Conservation (phyloP, 2,797 vertebrate genomes). For the Sternotherus odoratus region DNA sequence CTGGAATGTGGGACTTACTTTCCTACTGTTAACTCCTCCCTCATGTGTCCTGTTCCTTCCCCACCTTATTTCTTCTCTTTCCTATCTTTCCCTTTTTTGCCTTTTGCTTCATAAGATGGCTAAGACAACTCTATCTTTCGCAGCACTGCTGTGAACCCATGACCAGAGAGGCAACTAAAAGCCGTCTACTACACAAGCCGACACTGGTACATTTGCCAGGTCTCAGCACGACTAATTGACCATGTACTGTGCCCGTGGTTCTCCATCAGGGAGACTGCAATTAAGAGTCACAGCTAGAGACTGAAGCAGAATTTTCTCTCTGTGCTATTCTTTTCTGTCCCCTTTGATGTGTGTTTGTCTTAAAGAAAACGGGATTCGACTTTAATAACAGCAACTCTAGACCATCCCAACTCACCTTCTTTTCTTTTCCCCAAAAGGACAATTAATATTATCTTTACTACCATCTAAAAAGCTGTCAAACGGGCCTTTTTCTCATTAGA, state of each 20-base stretch:
- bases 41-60: neutral
- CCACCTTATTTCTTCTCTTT: neutral
- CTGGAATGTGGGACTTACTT: neutral
- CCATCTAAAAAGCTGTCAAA: neutral
- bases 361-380: neutral
- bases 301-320: neutral
- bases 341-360: neutral
- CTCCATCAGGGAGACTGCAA: neutral
- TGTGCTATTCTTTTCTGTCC: neutral
- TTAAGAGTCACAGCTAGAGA: neutral
- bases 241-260: neutral
- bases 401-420: neutral
- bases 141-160: neutral
- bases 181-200: neutral
- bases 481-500: neutral
- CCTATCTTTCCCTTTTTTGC: neutral
- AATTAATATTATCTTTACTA: neutral
- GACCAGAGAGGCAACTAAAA: neutral
- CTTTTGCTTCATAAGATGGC: neutral
- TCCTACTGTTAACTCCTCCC: neutral
- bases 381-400: neutral
- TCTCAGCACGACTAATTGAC: neutral
- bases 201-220: neutral
- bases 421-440: neutral
- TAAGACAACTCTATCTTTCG: neutral